Evolutionary conservation across 2,113 vertebrate species (phyloP), one percentile per base, ranked within the genome.

Genomic region (Pollachius pollachius): DNA sequence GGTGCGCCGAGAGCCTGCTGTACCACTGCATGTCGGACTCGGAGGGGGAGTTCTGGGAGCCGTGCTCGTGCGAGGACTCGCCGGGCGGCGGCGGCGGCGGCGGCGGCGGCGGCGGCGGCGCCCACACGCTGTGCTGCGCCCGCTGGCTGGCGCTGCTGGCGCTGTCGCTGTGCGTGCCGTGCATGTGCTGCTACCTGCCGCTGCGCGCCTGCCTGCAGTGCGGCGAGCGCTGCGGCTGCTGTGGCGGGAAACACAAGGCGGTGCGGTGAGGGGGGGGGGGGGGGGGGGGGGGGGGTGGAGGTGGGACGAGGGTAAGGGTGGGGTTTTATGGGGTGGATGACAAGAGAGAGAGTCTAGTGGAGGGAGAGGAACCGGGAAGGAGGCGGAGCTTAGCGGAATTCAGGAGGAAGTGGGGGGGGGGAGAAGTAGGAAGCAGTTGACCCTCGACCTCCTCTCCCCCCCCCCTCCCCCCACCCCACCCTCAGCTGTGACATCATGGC

Each of bases 21-120:
- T 97, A 97, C 89, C 96, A 97, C 91, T 97, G 96, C 90, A 94
- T 95, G 94, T 97, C 96, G 25, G 96, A 97, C 92, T 95, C 96
- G 1, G 96, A 97, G 86, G 96, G 96, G 0, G 95, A 97, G 86
- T 97, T 95, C 89, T 95, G 95, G 90, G 96, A 96, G 92, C 95
- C 96, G 1, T 97, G 96, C 79, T 95, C 95, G 4, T 97, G 96
- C 30, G 95, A 97, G 74, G 93, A 95, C 89, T 91, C 91, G 9
- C n/a, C 89, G 85, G 92, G 90, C 68, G 87, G 88, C 59, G 1
- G 23, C 23, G 23, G 23, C 1, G 23, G 23, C 1, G 23, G 23
- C 23, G 23, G 23, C 23, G 23, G 23, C 23, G 23, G 23, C 23
- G 23, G 21, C 21, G 21, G 23, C 84, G 89, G 81, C 89, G 23